phyloP scores from a whole-genome alignment of 1,140 invertebrate genomes.

The Drosophila grimshawi region DNA sequence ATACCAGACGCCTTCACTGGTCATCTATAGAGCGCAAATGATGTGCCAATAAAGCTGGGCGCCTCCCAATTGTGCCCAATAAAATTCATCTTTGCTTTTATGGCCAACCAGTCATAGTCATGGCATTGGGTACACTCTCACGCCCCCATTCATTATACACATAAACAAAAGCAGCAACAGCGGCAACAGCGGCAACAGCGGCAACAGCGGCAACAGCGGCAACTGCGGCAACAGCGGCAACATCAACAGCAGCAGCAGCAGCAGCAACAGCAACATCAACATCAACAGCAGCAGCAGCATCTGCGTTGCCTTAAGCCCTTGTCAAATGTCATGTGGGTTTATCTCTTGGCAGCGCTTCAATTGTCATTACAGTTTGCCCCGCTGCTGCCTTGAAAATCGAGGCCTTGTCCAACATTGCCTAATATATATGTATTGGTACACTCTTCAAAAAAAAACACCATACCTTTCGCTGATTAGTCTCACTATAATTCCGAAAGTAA shows the following conservation, averaged over 20 bases:
- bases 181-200: too few relatives aligned
- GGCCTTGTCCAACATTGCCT: constrained; percentile 13
- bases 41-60: constrained; percentile 75
- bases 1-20: constrained; percentile 30
- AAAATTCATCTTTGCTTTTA: constrained; percentile 81
- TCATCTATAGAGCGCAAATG: constrained; percentile 67
- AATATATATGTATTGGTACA: constrained; percentile 3
- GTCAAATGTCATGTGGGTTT: constrained; percentile 75
- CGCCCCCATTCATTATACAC: constrained; percentile 34
- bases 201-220: too few relatives aligned
- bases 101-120: constrained; percentile 35
- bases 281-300: constrained; percentile 17
- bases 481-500: too few relatives aligned
- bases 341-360: constrained; percentile 42
- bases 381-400: constrained; percentile 19
- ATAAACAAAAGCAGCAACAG: constrained; percentile 10
- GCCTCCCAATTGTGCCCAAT: constrained; percentile 70
- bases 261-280: constrained; percentile 9
- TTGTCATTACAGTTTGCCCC: constrained; percentile 41
- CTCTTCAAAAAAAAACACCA: not conserved
- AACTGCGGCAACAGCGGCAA: too few relatives aligned
- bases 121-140: constrained; percentile 2
- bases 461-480: too few relatives aligned
- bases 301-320: constrained; percentile 63
- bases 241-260: not conserved